These are phyloP conservation scores for Protophormia terraenovae DNA, from an alignment of 2,888 invertebrate species.

Conservation along the genomic window DNA sequence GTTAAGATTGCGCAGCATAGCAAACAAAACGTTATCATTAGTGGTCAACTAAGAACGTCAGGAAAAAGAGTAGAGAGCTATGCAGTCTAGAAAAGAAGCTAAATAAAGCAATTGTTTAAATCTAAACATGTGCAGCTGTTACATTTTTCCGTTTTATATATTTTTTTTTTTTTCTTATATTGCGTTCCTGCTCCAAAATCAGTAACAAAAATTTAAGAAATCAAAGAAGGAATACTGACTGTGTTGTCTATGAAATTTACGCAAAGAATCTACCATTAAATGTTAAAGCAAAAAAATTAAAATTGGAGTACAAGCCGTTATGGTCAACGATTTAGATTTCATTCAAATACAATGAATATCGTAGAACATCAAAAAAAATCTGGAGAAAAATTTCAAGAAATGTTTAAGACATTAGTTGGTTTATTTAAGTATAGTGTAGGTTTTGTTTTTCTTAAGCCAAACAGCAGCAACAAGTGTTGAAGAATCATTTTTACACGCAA, in stretches of 20 bases:
- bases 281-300: conserved; percentile 30
- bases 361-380: conserved; percentile 54
- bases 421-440: conserved; percentile 48
- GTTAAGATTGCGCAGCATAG: conserved; percentile 43
- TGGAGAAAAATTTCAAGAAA: conserved; percentile 35
- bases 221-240: conserved; percentile 28
- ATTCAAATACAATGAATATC: conserved; percentile 53
- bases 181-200: conserved; percentile 45
- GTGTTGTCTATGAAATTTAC: conserved; percentile 42
- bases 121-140: conserved; percentile 62
- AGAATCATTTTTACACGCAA: conserved; percentile 58
- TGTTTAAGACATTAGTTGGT: conserved; percentile 41
- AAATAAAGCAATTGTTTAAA: conserved; percentile 55
- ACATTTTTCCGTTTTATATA: conserved; percentile 24
- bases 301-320: conserved; percentile 65
- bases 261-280: conserved; percentile 35
- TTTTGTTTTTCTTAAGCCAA: conserved; percentile 18
- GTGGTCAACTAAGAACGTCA: conserved; percentile 44
- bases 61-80: not conserved
- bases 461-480: conserved; percentile 62
- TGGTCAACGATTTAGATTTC: conserved; percentile 66
- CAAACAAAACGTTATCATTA: conserved; percentile 68
- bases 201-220: conserved; percentile 29
- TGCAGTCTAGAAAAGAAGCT: conserved; percentile 18
- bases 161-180: not conserved